A percentile compares a stretch with the other conserved stretches of the same genome.
phyloP scores from a whole-genome alignment of 2,888 invertebrate genomes.

The Teleogryllus oceanicus region DNA sequence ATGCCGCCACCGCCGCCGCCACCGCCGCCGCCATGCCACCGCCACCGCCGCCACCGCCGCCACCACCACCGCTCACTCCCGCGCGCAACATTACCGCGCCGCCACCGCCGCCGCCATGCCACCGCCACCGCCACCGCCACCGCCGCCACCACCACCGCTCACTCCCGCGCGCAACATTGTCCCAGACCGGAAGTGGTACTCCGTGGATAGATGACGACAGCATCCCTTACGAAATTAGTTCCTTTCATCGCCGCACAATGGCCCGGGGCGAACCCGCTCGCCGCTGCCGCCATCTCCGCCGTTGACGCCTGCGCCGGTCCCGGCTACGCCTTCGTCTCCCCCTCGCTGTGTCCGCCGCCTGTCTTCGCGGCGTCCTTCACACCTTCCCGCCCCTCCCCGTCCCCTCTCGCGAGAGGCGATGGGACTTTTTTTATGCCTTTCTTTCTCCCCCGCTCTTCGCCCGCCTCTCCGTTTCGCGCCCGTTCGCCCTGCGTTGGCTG shows the following conservation, averaged over 20 bases:
- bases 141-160: neutral
- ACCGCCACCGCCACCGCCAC: neutral
- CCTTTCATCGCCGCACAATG: constrained; percentile 1
- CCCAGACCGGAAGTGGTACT: neutral
- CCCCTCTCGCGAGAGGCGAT: too few species aligned
- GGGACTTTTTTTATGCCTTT: too few species aligned
- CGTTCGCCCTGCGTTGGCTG: too few species aligned
- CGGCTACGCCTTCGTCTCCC: neutral
- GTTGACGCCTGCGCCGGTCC: neutral
- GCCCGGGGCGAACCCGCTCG: neutral
- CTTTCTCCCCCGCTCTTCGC: too few species aligned
- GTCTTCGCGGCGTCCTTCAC: neutral
- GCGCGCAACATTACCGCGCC: neutral
- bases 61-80: neutral
- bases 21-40: too few species aligned
- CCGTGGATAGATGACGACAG: constrained; percentile 8
- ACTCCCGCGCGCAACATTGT: neutral
- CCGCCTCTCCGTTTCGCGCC: too few species aligned
- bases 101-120: neutral
- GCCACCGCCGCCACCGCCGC: neutral
- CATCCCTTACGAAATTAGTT: constrained; percentile 18
- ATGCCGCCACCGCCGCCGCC: neutral
- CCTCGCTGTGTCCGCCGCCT: neutral
- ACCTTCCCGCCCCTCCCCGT: too few species aligned
- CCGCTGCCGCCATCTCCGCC: too few species aligned